Conservation (phyloP, 2,888 invertebrate genomes). For the Habrosyne pyritoides region DNA sequence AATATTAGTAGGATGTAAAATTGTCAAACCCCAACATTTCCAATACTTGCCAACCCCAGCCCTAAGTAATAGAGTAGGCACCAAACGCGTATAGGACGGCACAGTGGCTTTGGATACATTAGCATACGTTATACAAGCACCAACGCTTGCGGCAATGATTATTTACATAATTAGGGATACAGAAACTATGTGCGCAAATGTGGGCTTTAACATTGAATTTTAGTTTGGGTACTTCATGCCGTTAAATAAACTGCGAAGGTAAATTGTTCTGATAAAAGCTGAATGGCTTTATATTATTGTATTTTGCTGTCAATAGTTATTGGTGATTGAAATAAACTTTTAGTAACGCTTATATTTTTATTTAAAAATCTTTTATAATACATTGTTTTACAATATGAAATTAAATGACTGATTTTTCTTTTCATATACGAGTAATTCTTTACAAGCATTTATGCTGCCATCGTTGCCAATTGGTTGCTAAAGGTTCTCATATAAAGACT, state of each 20-base stretch:
- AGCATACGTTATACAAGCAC: slow-evolving; percentile 49
- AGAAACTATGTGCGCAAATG: slow-evolving; percentile 28
- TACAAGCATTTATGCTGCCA: no score
- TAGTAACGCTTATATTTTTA: no score
- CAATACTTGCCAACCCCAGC: slow-evolving; percentile 2
- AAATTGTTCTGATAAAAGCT: not conserved
- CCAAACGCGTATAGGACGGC: not conserved
- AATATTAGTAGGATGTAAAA: not conserved
- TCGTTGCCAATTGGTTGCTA: no score
- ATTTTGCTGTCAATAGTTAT: not conserved
- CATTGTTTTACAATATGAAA: no score
- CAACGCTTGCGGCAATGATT: slow-evolving; percentile 40
- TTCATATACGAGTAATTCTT: no score
- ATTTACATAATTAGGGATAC: slow-evolving; percentile 57
- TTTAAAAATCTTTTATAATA: no score
- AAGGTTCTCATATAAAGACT: no score
- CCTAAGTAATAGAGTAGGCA: slow-evolving; percentile 30
- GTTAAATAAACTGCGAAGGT: not conserved
- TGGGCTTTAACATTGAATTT: slow-evolving; percentile 20
- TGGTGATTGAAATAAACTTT: not conserved
- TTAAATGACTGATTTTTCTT: no score
- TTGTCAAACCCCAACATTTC: not conserved
- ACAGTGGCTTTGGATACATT: slow-evolving; percentile 46
- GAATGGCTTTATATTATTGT: not conserved
- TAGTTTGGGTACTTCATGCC: not conserved